Base-by-base conservation (phyloP, 2,113 vertebrate genomes). In the Phyllopteryx taeniolatus region DNA sequence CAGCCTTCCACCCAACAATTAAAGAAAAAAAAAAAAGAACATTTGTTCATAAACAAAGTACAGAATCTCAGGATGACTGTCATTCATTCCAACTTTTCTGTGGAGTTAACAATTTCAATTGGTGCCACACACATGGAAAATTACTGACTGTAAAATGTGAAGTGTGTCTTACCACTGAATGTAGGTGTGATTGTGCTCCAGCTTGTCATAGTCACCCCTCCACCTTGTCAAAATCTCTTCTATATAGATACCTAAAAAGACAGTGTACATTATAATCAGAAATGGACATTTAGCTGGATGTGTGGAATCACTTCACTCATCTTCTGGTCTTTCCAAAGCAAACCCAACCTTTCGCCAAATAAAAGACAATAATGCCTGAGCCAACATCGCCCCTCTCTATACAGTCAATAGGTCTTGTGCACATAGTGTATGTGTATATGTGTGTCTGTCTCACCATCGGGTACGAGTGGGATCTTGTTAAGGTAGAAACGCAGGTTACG, bases 101-200 rank as follows among this genome's bases (percentile, higher is more conserved):
- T 4, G 5, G 43, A 44, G 54, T 60, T 19, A 31, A 27, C n/a
- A 43, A n/a, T n/a, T 22, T 43, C 39, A 44, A 42, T 4, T 63
- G 17, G 35, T 42, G 22, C 56, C 56, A 59, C 22, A 59, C 56
- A 14, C 3, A 49, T 49, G 47, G 47, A 49, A 49, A 49, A 17
- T 53, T 6, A 53, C 15, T 19, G 17, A 53, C 14, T 53, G 14
- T 12, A 31, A 27, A 31, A 11, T 2, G 15, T 57, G 22, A 19
- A 5, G 19, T 68, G 15, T 59, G 66, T 92, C 96, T 92, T 84
- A 99, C 98, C 97, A 99, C 74, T 99, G 98, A 85, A 99, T 99
- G 68, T 98, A 99, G 66, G 95, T 99, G 89, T 99, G 97, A 84
- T 96, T 99, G 93, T 98, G 95, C 86, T 99, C 97, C 91, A 99